These are phyloP conservation scores for Procambarus virginalis DNA, from an alignment of 1,140 invertebrate species.

Conservation along the genomic window DNA sequence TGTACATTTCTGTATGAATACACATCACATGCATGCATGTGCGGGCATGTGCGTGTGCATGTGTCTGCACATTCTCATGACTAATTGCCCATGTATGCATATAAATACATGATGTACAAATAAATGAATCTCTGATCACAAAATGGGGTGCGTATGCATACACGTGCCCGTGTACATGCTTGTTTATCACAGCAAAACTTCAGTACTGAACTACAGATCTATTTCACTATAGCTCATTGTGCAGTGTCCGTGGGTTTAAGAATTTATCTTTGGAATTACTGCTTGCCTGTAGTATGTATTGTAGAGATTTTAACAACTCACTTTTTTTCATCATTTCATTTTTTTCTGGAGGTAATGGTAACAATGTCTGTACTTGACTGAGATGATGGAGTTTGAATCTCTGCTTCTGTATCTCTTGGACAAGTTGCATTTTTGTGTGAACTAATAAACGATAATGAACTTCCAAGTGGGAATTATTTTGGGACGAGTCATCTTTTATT, in stretches of 20 bases:
- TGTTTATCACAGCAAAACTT: conserved; percentile 32
- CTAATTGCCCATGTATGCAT: too few species aligned
- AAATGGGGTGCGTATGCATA: too few species aligned
- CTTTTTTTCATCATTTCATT: neutral
- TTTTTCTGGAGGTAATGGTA: conserved; percentile 15
- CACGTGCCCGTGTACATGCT: neutral
- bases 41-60: neutral
- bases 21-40: neutral
- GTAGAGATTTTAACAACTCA: conserved; percentile 23
- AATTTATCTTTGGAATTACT: neutral
- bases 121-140: too few species aligned
- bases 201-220: neutral
- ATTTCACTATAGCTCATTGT: conserved; percentile 21
- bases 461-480: neutral
- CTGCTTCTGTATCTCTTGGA: conserved; percentile 27
- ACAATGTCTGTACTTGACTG: conserved; percentile 34
- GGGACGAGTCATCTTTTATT: neutral
- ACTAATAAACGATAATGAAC: conserved; percentile 12
- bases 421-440: neutral
- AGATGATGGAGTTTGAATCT: conserved; percentile 43
- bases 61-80: neutral
- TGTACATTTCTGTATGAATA: neutral
- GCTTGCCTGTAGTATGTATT: conserved; percentile 19
- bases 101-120: too few species aligned
- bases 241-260: neutral